Base-by-base conservation (phyloP, 2,797 vertebrate species). In the Enteromius anoplus region DNA sequence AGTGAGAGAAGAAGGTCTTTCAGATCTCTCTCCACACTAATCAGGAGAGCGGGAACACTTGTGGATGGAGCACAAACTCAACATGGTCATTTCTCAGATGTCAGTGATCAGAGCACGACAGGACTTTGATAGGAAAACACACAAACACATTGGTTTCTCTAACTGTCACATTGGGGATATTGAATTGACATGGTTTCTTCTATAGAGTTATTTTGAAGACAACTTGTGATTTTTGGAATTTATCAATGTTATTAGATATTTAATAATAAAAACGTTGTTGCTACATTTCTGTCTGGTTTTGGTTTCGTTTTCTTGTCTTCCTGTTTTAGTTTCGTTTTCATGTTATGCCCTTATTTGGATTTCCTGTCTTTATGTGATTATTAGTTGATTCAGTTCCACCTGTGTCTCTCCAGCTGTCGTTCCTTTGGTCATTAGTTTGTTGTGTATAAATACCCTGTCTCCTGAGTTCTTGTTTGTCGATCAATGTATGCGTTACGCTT, bases 1-100 rank as follows among this genome's bases (percentile, higher is more conserved):
- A 65, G 85, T 84, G 87, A 84, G 87, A 86, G 86, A 70, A 81
- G 85, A 71, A 85, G 87, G 82, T 81, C 71, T 53, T 90, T 87
- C 76, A 86, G 75, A 89, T 87, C 47, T 64, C 32, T 85, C 91
- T 89, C 8, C 81, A 90, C 90, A 87, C 87, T 90, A 88, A 92
- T 93, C 37, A 0, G 89, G 89, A 82, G 66, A 80, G 88, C 65
- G 81, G 81, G 86, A 84, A 11, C 32, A 66, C 78, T 92, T 66
- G 17, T 40, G 34, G 53, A 12, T 64, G 14, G 51, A 58, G 60
- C 77, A 71, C 78, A 81, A 78, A 81, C 83, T 55, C 53, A 81
- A 81, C 77, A 29, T 42, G 75, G 85, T 66, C 83, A 87, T 78
- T 85, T 85, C 64, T 82, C 69, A 82, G 53, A 85, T 65, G 76